phyloP scores from a whole-genome alignment of 2,888 invertebrate species.

The Philhelius pedissequus region DNA sequence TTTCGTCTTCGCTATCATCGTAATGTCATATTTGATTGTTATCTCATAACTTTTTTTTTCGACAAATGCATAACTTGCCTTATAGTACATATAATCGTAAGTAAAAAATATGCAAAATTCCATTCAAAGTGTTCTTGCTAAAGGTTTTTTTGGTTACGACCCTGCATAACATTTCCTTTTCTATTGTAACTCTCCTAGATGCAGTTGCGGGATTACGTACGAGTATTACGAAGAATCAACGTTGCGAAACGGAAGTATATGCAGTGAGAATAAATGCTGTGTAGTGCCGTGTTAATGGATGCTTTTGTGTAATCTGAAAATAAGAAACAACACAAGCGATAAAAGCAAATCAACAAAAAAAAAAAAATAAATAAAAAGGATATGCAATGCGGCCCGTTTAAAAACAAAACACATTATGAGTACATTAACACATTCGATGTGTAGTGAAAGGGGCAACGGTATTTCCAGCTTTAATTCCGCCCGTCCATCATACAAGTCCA shows the following conservation, averaged over 20 bases:
- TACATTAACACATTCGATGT: slow-evolving; percentile 13
- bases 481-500: slow-evolving; percentile 41
- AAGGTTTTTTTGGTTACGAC: not conserved
- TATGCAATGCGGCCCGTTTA: slow-evolving; percentile 39
- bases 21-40: too few species aligned
- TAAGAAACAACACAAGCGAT: not conserved
- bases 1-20: too few species aligned
- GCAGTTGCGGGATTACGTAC: not conserved
- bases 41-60: too few species aligned
- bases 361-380: slow-evolving; percentile 12
- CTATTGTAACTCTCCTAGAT: slow-evolving; percentile 38
- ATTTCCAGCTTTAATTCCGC: slow-evolving; percentile 61
- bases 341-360: too few species aligned
- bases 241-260: slow-evolving; percentile 50
- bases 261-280: slow-evolving; percentile 31
- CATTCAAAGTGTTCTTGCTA: too few species aligned
- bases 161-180: slow-evolving; percentile 10
- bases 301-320: slow-evolving; percentile 60
- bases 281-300: slow-evolving; percentile 62
- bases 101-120: too few species aligned
- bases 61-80: too few species aligned
- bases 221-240: not conserved
- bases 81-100: too few species aligned
- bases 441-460: slow-evolving; percentile 30
- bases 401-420: slow-evolving; percentile 45